Base-by-base conservation (phyloP, 2,797 vertebrate genomes). In the Hemitrygon akajei region DNA sequence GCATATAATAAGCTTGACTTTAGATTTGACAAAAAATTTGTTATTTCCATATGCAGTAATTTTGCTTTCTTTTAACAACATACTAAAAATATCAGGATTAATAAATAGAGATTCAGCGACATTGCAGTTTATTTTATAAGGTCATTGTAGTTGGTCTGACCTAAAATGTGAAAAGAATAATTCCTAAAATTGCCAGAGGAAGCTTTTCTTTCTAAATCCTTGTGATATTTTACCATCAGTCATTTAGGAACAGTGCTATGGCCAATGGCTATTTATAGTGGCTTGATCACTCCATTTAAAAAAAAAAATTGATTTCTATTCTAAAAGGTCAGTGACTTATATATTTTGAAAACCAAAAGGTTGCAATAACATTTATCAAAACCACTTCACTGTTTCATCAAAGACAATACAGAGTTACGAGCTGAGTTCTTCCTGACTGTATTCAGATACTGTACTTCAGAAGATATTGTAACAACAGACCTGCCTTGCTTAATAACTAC, bases 221-320 rank as follows among this genome's bases (percentile, higher is more conserved):
- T 56, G 56, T 84, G 81, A 84, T 47, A 84, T 84, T 84, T 22
- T 58, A 84, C 40, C 81, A 84, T 56, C 81, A 84, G 81, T 56
- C 22, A 84, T 25, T 84, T 82, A 25, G 40, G 56, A 56, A 56
- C 56, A 27, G 3, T 86, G 82, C 30, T 86, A 30, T 60, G n/a
- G 56, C 82, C 56, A 86, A 30, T 86, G 56, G 56, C 82, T 58
- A 60, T 22, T 18, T 82, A 25, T 10, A 5, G 40, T 22, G 22
- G 80, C 27, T 30, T 86, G 82, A 86, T 60, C 60, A 60, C 1
- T 22, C 56, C 60, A 6, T 22, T 86, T 30, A n/a, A 40, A 7
- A 27, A 22, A 22, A 20, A 14, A 60, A n/a, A 60, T 6, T 60
- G 56, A 60, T 86, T 11, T n/a, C n/a, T 12, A 86, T 86, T n/a